Conservation (phyloP, 1,140 invertebrate species). For the Drosophila eugracilis region DNA sequence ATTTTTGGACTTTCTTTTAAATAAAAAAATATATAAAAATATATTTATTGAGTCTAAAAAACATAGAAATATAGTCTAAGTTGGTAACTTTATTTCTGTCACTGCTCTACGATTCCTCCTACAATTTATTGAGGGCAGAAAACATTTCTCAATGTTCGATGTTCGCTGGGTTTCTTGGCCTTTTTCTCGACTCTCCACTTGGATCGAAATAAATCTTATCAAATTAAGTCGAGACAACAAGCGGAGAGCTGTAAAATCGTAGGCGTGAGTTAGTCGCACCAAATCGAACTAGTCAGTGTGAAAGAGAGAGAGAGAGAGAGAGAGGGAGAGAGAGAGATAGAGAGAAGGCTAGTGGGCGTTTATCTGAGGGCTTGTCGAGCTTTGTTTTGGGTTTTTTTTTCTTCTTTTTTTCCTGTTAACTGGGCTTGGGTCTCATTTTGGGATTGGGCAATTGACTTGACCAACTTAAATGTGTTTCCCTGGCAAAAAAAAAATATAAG, state of each 20-base stretch:
- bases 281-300: conserved; percentile 35
- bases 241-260: conserved; percentile 43
- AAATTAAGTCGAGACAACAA: conserved; percentile 68
- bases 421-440: conserved; percentile 42
- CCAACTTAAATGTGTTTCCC: conserved; percentile 66
- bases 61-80: too few species aligned
- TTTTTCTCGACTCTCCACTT: conserved; percentile 53
- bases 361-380: conserved; percentile 64
- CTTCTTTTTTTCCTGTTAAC: conserved; percentile 31
- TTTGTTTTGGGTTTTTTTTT: conserved; percentile 50
- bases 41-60: too few species aligned
- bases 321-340: background rate
- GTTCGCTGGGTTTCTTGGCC: conserved; percentile 55
- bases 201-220: conserved; percentile 72
- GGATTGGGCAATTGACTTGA: conserved; percentile 74
- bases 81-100: background rate
- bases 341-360: conserved; percentile 30
- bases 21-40: too few species aligned
- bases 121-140: conserved; percentile 56
- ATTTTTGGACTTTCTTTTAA: too few species aligned
- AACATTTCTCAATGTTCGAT: conserved; percentile 72
- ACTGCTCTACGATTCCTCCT: conserved; percentile 18
- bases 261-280: conserved; percentile 67
- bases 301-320: background rate
- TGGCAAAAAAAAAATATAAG: conserved; percentile 25